A percentile compares a stretch with the other conserved stretches of the same genome.
Conservation (phyloP, 1,140 invertebrate species). For the Pemphigus obesinymphae region DNA sequence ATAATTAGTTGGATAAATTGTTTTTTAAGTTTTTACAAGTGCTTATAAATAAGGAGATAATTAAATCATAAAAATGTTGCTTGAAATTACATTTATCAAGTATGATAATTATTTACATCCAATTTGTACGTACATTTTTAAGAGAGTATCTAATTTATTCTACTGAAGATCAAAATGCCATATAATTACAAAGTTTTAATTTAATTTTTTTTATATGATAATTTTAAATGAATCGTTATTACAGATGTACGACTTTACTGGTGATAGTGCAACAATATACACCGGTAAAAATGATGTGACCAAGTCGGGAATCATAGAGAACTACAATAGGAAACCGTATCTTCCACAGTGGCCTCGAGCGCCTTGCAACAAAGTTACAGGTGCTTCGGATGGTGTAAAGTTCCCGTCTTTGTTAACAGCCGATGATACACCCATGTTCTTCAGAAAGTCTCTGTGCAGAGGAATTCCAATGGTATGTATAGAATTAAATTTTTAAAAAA, state of each 20-base stretch:
- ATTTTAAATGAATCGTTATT: conserved; percentile 26
- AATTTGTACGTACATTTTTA: too few relatives aligned
- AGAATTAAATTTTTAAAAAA: too few relatives aligned
- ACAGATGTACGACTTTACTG: conserved; percentile 81
- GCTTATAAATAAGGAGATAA: too few relatives aligned
- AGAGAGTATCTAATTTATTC: too few relatives aligned
- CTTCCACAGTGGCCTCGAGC: conserved; percentile 70
- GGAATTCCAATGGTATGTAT: conserved; percentile 65
- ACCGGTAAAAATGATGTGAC: conserved; percentile 64
- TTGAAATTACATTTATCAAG: too few relatives aligned
- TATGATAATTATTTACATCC: too few relatives aligned
- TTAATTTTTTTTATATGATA: too few relatives aligned
- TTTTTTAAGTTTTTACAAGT: too few relatives aligned
- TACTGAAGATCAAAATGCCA: too few relatives aligned
- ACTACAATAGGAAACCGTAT: conserved; percentile 64
- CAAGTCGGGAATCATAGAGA: conserved; percentile 67
- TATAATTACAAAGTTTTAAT: too few relatives aligned
- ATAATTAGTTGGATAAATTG: too few relatives aligned
- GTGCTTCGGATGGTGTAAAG: conserved; percentile 80
- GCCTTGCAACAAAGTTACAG: conserved; percentile 69
- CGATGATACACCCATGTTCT: conserved; percentile 69
- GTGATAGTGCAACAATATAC: conserved; percentile 72
- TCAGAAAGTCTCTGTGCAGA: conserved; percentile 75
- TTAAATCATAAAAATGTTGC: too few relatives aligned
- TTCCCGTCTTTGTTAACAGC: conserved; percentile 65